These are phyloP conservation scores for Anoplophora glabripennis DNA, from an alignment of 1,140 invertebrate species.

Conservation along the genomic window DNA sequence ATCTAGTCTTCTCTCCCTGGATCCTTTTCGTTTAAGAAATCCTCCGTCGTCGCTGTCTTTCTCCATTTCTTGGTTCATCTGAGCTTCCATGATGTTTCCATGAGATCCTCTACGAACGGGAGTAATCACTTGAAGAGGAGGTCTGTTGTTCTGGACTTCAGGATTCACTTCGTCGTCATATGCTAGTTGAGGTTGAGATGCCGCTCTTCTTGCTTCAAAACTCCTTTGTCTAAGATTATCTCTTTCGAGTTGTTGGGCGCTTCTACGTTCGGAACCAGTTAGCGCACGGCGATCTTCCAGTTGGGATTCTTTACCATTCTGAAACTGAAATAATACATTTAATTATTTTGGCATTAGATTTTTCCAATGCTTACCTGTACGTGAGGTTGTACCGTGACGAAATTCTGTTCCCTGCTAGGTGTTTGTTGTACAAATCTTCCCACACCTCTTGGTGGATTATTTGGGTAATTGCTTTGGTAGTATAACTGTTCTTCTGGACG, in stretches of 20 bases:
- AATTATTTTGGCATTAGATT: not conserved
- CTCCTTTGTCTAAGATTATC: constrained; percentile 55
- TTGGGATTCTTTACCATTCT: constrained; percentile 19
- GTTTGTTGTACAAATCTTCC: constrained; percentile 10
- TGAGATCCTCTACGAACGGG: constrained; percentile 55
- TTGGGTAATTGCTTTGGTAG: constrained; percentile 32
- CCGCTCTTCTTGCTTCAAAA: constrained; percentile 56
- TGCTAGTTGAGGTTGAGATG: constrained; percentile 65
- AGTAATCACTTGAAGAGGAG: constrained; percentile 45
- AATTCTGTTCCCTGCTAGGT: constrained; percentile 7
- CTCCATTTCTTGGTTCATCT: constrained; percentile 45
- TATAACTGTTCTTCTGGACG: constrained; percentile 49
- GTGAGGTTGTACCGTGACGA: not conserved
- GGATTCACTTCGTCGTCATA: constrained; percentile 53
- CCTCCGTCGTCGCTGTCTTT: constrained; percentile 60
- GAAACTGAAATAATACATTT: constrained; percentile 15
- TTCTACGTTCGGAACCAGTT: constrained; percentile 43
- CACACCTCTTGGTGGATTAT: not conserved
- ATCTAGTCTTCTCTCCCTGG: constrained; percentile 12
- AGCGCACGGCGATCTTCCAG: constrained; percentile 2
- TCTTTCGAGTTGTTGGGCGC: constrained; percentile 58
- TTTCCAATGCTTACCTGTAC: not conserved
- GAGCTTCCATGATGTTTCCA: constrained; percentile 55
- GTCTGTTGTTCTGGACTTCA: constrained; percentile 40
- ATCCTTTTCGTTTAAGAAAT: constrained; percentile 47